Conservation (phyloP, 2,888 invertebrate species). For the Piscicola geometra region DNA sequence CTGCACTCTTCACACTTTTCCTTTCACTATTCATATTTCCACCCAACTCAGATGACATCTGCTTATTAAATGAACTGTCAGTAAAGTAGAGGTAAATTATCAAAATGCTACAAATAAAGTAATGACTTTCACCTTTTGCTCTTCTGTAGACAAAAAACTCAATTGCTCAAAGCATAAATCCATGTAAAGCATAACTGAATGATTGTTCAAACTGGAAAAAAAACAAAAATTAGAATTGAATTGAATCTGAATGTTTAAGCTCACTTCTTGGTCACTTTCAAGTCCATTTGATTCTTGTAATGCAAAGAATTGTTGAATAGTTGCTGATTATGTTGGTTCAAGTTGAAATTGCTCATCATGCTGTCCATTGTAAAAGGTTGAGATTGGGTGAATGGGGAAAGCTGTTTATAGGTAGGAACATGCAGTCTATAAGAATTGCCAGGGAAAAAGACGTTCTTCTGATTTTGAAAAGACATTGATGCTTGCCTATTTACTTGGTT, state of each 20-base stretch:
- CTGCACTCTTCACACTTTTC: no score
- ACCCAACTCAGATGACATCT: not conserved
- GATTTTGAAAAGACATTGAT: not conserved
- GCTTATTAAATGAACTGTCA: no score
- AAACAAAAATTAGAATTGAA: not conserved
- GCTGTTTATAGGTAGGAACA: conserved; percentile 1
- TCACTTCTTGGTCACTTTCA: not conserved
- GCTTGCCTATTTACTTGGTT: not conserved
- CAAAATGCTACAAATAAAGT: not conserved
- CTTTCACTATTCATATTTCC: no score
- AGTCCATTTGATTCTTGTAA: not conserved
- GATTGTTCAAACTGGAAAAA: not conserved
- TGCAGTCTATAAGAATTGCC: not conserved
- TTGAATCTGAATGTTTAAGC: not conserved
- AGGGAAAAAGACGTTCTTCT: not conserved
- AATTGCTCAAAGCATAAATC: conserved; percentile 36
- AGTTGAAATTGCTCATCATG: not conserved
- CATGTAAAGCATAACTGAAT: conserved; percentile 19
- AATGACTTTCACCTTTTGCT: conserved; percentile 27
- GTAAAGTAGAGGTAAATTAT: no score
- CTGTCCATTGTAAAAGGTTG: not conserved
- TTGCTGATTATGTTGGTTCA: not conserved
- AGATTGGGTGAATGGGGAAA: not conserved
- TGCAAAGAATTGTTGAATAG: not conserved
- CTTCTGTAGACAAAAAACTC: conserved; percentile 30